Conservation (phyloP, 2,888 invertebrate species). For the Melipona beecheii region DNA sequence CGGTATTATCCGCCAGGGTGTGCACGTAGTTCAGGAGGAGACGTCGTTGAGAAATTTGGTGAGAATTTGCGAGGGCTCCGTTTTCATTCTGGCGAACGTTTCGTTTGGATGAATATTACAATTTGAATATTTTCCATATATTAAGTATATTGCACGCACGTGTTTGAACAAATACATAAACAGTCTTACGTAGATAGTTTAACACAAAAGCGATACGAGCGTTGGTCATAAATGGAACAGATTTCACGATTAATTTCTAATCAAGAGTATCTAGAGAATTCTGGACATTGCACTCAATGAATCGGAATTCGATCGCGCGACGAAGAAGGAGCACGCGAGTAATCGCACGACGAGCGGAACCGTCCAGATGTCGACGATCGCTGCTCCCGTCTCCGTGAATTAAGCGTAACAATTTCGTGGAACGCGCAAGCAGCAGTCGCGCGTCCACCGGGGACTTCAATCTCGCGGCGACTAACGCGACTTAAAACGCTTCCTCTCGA, state of each 20-base stretch:
- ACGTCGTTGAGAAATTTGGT: slow-evolving; percentile 8
- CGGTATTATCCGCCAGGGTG: background rate
- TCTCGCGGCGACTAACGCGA: background rate
- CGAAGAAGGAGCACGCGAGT: background rate
- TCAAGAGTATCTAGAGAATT: too few species aligned
- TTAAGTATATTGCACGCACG: too few species aligned
- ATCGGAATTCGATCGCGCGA: slow-evolving; percentile 19
- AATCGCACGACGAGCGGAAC: slow-evolving; percentile 10
- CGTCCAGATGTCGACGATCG: slow-evolving; percentile 30
- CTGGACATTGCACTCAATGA: background rate
- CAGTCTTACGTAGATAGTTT: too few species aligned
- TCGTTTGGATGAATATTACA: background rate
- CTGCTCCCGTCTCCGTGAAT: slow-evolving; percentile 15
- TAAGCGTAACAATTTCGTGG: slow-evolving; percentile 45
- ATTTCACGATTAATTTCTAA: too few species aligned
- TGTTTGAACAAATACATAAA: too few species aligned
- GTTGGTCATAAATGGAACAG: too few species aligned
- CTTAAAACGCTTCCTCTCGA: slow-evolving; percentile 17
- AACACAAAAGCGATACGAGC: too few species aligned
- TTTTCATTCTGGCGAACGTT: background rate
- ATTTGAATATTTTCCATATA: too few species aligned
- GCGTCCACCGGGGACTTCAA: slow-evolving; percentile 7
- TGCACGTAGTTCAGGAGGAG: slow-evolving; percentile 42
- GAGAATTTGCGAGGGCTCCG: slow-evolving; percentile 44
- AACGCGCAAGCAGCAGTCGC: slow-evolving; percentile 17